These are phyloP conservation scores for Anisognathus igniventris DNA, from an alignment of 2,797 vertebrate genomes.

Conservation along the genomic window DNA sequence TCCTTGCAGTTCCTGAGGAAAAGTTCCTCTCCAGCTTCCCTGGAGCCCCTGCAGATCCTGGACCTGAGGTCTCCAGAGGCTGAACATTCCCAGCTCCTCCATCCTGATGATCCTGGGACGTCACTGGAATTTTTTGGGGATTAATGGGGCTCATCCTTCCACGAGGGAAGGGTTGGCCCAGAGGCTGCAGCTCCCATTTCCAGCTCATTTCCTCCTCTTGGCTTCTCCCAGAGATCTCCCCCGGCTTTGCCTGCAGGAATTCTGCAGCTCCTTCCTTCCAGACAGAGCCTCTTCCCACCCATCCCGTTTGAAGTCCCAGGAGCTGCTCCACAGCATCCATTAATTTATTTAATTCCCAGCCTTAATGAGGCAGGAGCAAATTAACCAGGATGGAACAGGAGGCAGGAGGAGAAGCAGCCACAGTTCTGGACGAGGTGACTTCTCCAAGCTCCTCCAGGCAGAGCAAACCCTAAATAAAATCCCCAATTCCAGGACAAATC, in stretches of 20 bases:
- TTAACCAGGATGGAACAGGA: background rate
- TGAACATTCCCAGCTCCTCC: background rate
- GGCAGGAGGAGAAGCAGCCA: background rate
- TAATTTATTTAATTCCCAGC: background rate
- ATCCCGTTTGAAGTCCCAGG: constrained; percentile 5
- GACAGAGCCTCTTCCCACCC: background rate
- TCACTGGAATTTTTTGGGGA: background rate
- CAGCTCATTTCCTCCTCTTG: background rate
- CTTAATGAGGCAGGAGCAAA: background rate
- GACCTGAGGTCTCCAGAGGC: background rate
- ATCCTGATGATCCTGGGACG: fast-evolving
- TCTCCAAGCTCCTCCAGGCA: background rate
- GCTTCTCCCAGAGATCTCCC: background rate
- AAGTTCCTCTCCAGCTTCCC: background rate
- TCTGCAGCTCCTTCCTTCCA: background rate
- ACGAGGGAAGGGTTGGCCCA: background rate
- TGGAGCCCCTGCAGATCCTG: background rate
- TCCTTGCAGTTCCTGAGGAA: background rate
- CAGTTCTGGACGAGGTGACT: background rate
- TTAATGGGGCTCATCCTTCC: background rate
- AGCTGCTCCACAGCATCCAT: background rate
- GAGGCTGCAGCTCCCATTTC: background rate
- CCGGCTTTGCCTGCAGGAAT: background rate
- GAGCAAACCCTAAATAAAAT: background rate
- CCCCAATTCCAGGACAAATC: background rate